Conservation (phyloP, 2,113 vertebrate species). For the Triplophysa dalaica region DNA sequence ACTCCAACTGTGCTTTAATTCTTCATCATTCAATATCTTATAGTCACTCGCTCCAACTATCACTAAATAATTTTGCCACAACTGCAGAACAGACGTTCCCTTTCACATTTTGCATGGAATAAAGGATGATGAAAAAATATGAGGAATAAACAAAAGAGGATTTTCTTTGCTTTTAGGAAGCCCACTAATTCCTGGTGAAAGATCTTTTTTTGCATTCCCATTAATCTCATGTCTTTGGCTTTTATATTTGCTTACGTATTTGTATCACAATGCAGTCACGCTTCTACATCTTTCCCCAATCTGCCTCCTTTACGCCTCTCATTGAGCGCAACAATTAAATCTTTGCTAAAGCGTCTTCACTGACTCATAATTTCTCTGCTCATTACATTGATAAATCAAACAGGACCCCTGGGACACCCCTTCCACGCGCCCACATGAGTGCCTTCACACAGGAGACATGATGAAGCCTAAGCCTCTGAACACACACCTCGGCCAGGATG, state of each 20-base stretch:
- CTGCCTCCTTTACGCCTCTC: slow-evolving; percentile 27
- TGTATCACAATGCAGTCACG: background rate
- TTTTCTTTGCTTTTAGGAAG: no score
- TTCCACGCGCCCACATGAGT: background rate
- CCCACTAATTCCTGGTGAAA: no score
- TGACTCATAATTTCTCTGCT: slow-evolving; percentile 57
- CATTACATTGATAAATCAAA: slow-evolving; percentile 64
- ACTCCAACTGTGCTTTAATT: no score
- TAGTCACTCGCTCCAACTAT: no score
- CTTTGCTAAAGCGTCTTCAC: slow-evolving; percentile 59
- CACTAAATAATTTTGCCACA: no score
- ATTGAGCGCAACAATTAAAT: slow-evolving; percentile 57
- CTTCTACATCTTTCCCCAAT: background rate
- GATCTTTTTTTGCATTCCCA: no score
- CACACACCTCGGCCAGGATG: slow-evolving; percentile 36
- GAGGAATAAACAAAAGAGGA: no score
- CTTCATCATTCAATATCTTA: no score
- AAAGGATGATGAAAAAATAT: no score
- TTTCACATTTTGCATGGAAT: no score
- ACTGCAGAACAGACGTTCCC: no score
- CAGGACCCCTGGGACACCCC: slow-evolving; percentile 59
- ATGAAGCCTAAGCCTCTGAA: slow-evolving; percentile 23
- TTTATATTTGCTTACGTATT: background rate
- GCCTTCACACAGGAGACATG: background rate
- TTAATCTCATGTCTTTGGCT: no score